Evolutionary conservation across 2,797 vertebrate genomes (phyloP).

Genomic region (Poecile montanus): DNA sequence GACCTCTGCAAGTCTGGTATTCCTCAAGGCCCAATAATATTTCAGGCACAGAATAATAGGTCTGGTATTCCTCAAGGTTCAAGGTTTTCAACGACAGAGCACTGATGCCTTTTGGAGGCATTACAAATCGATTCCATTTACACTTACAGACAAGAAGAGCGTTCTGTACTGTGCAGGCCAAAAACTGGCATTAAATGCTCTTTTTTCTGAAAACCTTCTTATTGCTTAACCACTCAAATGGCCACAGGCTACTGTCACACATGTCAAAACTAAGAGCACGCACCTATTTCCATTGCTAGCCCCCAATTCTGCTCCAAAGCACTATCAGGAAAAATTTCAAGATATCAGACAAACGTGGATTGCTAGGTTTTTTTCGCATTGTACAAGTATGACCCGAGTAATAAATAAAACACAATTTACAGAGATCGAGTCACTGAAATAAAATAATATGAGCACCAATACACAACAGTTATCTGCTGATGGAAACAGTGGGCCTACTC

Average conservation of each 20-base stretch:
- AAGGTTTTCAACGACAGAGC: background rate
- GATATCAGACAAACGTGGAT: background rate
- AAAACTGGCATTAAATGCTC: background rate
- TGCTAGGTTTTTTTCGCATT: background rate
- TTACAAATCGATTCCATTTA: conserved; percentile 5
- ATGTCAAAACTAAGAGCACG: conserved; percentile 2
- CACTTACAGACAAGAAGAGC: background rate
- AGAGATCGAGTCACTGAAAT: background rate
- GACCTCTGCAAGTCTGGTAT: background rate
- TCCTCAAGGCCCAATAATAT: background rate
- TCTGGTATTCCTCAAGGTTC: conserved; percentile 13
- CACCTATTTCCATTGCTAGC: background rate
- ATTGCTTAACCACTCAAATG: background rate
- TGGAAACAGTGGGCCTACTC: background rate
- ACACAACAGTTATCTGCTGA: background rate
- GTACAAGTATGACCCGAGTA: background rate
- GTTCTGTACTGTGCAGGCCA: background rate
- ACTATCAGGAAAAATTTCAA: background rate
- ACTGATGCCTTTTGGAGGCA: background rate
- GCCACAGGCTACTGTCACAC: conserved; percentile 29
- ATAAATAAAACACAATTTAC: background rate
- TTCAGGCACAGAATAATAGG: conserved; percentile 9
- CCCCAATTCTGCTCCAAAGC: background rate
- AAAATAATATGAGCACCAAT: background rate
- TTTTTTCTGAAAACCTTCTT: background rate